Evolutionary conservation across 2,113 vertebrate species (phyloP), one percentile per base, ranked within the genome.

Genomic region (Atractosteus spatula): DNA sequence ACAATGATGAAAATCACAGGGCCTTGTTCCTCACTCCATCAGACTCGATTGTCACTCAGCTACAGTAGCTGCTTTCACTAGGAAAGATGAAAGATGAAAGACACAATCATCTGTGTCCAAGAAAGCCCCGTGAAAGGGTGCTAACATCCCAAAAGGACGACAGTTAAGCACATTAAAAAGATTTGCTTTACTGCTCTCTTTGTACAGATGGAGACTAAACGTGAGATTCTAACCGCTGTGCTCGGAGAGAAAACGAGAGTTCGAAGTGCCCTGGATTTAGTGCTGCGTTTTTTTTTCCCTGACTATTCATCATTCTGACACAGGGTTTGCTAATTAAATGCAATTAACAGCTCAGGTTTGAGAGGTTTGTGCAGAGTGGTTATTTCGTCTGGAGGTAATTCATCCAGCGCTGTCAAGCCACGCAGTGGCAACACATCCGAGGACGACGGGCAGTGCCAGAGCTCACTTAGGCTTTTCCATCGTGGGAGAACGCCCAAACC

Each of bases 341-440:
- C 17, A 65, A 65, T 65, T 65, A 65, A 65, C n/a, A 41, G 41
- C 29, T 11, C 41, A 8, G 12, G 62, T 65, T 65, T 62, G 59
- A 41, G 62, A 65, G 29, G 62, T 65, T 65, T 65, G 62, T 42
- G 62, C 62, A 65, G 41, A 65, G 62, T 43, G 3, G 17, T 41
- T 65, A 41, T 41, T 65, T 12, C n/a, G 17, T 41, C 62, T 41
- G 7, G 29, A 16, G n/a, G 62, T 65, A 65, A 65, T 65, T 65
- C n/a, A 65, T 65, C 62, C 41, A 4, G 62, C 29, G n/a, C 62
- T 65, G 62, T 65, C 62, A 65, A 29, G 41, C 10, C 5, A 4
- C 11, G 62, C 62, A 2, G 62, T 55, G 29, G 29, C 29, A 29
- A 29, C 47, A 51, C 47, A 5, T 2, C 47, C 10, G 47, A 7